Conservation (phyloP, 2,797 vertebrate species). For the Hapalemur alaotrensis region DNA sequence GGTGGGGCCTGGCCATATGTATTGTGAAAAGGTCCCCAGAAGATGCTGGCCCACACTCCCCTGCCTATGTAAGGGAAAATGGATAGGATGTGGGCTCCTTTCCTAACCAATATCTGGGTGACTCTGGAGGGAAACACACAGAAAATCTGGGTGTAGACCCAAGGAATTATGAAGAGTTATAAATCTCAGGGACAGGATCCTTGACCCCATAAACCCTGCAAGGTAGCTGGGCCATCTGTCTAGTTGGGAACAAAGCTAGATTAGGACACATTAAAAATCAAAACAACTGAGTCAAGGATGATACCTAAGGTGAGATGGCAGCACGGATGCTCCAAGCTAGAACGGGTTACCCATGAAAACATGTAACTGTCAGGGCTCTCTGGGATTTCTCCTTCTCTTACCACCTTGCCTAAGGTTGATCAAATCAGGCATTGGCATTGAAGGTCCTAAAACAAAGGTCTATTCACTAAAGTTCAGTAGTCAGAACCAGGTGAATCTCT, state of each 20-base stretch:
- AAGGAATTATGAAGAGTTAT: not conserved
- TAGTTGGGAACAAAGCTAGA: not conserved
- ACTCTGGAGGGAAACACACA: not conserved
- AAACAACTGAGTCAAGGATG: not conserved
- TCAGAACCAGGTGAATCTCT: not conserved
- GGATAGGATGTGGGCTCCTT: not conserved
- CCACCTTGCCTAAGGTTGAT: not conserved
- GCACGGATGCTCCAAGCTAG: not conserved
- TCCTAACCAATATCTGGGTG: not conserved
- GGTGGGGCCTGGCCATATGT: not conserved
- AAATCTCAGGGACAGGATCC: not conserved
- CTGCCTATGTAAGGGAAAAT: not conserved
- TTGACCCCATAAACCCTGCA: not conserved
- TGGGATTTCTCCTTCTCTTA: slow-evolving; percentile 21
- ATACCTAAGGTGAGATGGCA: not conserved
- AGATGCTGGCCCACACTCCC: not conserved
- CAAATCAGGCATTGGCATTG: not conserved
- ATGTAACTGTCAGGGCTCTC: not conserved
- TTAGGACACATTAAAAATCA: not conserved
- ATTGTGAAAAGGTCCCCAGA: not conserved
- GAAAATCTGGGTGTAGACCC: not conserved
- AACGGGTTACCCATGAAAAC: not conserved
- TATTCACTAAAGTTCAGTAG: not conserved
- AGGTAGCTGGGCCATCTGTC: not conserved
- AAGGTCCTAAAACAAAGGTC: not conserved